Evolutionary conservation across 1,140 invertebrate genomes (phyloP), one percentile per base, ranked within the genome.

Genomic region (Ditylenchus dipsaci): DNA sequence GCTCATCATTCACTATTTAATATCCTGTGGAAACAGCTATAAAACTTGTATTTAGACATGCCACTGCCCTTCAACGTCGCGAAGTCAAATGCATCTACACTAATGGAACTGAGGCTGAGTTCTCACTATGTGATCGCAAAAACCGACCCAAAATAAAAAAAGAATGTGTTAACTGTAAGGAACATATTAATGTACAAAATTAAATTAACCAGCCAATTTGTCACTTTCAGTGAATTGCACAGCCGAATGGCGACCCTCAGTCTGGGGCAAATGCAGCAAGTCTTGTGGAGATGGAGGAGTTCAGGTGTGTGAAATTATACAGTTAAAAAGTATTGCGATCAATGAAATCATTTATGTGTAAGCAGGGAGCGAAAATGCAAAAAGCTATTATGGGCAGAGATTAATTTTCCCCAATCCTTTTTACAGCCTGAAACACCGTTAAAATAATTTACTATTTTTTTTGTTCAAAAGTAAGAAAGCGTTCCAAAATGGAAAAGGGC

Each of bases 121-220:
- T 60, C 38, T 43, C 45, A 8, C 45, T 70, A 19, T 81, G 79
- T 62, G 75, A 80, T 68, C 70, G 75, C 11, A 76, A 74, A 33
- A 73, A 49, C 47, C 13, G 79, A 43, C 79, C 79, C 30, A 77
- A 82, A 63, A 73, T 78, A 29, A 78, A 79, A 49, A 78, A 78
- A 42, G 76, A 76, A 71, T 78, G 76, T 38, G 17, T 59, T 15
- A 76, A 78, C 59, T 23, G 75, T 76, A 66, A n/a, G n/a, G n/a
- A n/a, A n/a, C n/a, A n/a, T n/a, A 38, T 38, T 38, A 38, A 38
- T 38, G 33, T 38, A n/a, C n/a, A 38, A 38, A 38, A 11, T 38
- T 38, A 38, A 38, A n/a, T n/a, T n/a, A n/a, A 11, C 33, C 33
- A 38, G 15, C 49, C 26, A 11, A 30, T 11, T 23, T 33, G 9